phyloP scores from a whole-genome alignment of 2,113 vertebrate genomes.

The Dinomys branickii region DNA sequence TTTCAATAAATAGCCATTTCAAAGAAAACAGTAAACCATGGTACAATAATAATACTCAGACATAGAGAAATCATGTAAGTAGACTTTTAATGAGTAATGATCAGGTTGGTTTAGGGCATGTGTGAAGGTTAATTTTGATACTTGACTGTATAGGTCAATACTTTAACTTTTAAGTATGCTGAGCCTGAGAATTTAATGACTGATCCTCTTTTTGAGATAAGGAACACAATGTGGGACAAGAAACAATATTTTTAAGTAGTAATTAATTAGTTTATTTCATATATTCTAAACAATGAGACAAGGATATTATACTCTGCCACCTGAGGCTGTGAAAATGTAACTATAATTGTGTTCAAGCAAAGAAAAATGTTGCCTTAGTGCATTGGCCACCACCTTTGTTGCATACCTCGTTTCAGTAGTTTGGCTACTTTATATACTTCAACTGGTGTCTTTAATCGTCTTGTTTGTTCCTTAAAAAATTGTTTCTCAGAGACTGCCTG shows the following conservation, averaged over 20 bases:
- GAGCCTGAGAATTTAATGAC: slow-evolving; percentile 28
- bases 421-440: background rate
- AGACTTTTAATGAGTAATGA: slow-evolving; percentile 40
- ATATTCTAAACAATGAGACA: slow-evolving; percentile 8
- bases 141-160: background rate
- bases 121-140: slow-evolving; percentile 25
- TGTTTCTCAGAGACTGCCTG: background rate
- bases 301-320: background rate
- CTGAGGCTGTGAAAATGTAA: slow-evolving; percentile 3
- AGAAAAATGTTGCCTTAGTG: background rate
- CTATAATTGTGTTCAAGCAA: background rate
- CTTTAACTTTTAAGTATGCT: slow-evolving; percentile 41
- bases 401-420: background rate
- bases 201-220: background rate
- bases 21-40: slow-evolving; percentile 35
- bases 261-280: background rate
- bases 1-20: slow-evolving; percentile 55
- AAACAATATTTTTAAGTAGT: slow-evolving; percentile 15
- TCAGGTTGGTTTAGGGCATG: slow-evolving; percentile 7
- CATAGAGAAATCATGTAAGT: slow-evolving; percentile 7
- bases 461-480: slow-evolving; percentile 8
- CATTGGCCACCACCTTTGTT: background rate
- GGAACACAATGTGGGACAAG: background rate
- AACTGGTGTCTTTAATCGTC: slow-evolving; percentile 11
- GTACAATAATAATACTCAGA: background rate